Evolutionary conservation across 2,888 invertebrate genomes (phyloP).

Genomic region (Beris chalybata): DNA sequence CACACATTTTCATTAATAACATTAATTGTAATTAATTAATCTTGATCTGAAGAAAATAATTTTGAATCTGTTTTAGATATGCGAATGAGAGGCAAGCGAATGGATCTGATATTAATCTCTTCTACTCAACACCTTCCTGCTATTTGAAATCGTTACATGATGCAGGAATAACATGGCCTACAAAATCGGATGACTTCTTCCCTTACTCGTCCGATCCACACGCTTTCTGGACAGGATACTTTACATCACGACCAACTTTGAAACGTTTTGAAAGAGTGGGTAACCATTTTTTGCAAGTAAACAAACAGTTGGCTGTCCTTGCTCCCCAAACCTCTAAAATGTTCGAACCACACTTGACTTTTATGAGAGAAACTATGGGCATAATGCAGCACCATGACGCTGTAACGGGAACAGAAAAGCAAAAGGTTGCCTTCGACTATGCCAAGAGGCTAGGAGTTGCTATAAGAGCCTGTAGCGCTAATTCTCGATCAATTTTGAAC

Average conservation of each 20-base stretch:
- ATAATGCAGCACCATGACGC: constrained; percentile 89
- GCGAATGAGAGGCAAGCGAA: constrained; percentile 51
- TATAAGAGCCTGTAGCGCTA: constrained; percentile 60
- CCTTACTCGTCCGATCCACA: constrained; percentile 86
- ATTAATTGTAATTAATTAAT: not conserved
- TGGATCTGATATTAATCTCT: constrained; percentile 70
- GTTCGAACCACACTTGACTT: constrained; percentile 62
- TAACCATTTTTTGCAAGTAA: constrained; percentile 73
- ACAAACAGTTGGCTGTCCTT: constrained; percentile 73
- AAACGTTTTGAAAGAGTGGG: constrained; percentile 76
- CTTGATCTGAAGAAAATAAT: not conserved
- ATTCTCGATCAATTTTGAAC: constrained; percentile 38
- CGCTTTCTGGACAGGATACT: constrained; percentile 93
- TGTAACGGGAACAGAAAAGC: constrained; percentile 84
- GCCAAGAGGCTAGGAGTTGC: constrained; percentile 72
- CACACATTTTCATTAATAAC: constrained; percentile 7
- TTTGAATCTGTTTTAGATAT: constrained; percentile 44
- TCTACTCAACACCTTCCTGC: constrained; percentile 86
- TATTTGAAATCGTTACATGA: constrained; percentile 77
- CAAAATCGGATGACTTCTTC: constrained; percentile 86
- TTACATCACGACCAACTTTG: constrained; percentile 77
- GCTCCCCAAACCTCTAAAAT: constrained; percentile 54
- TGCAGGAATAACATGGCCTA: constrained; percentile 67
- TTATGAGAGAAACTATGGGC: constrained; percentile 64
- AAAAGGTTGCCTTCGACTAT: constrained; percentile 88